Evolutionary conservation across 2,888 invertebrate genomes (phyloP).

Genomic region (Crossocerus cetratus): DNA sequence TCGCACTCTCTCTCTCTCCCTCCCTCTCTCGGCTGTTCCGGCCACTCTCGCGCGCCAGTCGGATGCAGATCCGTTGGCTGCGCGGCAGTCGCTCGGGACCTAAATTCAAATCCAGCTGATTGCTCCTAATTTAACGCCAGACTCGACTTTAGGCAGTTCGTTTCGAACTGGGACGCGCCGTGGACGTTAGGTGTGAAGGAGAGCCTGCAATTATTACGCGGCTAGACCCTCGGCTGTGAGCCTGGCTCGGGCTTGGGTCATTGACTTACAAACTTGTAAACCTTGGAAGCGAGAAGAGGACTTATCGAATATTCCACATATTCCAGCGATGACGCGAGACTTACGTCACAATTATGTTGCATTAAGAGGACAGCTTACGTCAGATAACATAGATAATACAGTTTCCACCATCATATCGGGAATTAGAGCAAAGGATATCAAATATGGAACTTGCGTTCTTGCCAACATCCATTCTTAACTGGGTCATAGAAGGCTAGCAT

Average conservation of each 20-base stretch:
- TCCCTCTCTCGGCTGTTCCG: slow-evolving; percentile 27
- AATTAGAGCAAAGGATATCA: too few relatives aligned
- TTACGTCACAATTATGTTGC: not conserved
- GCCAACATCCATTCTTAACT: too few relatives aligned
- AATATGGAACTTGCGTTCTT: too few relatives aligned
- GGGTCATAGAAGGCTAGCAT: too few relatives aligned
- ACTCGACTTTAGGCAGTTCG: not conserved
- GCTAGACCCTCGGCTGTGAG: not conserved
- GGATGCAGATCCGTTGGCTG: not conserved
- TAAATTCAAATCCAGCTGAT: slow-evolving; percentile 23
- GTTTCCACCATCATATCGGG: too few relatives aligned
- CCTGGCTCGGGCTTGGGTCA: too few relatives aligned
- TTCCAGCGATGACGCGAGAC: slow-evolving; percentile 24
- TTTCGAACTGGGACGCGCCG: slow-evolving; percentile 12
- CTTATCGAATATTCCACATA: slow-evolving; percentile 13
- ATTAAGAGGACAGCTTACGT: too few relatives aligned
- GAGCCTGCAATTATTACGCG: not conserved
- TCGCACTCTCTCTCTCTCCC: slow-evolving; percentile 15
- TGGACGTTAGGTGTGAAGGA: not conserved
- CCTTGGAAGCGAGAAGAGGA: too few relatives aligned
- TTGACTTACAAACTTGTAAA: too few relatives aligned
- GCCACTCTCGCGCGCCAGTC: slow-evolving; percentile 13
- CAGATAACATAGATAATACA: too few relatives aligned
- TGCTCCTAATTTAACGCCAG: slow-evolving; percentile 25
- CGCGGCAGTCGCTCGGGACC: not conserved